Percentiles rank a stretch among this genome's conserved stretches.
Conservation (phyloP, 2,113 vertebrate genomes). For the Rhabdornis inornatus region DNA sequence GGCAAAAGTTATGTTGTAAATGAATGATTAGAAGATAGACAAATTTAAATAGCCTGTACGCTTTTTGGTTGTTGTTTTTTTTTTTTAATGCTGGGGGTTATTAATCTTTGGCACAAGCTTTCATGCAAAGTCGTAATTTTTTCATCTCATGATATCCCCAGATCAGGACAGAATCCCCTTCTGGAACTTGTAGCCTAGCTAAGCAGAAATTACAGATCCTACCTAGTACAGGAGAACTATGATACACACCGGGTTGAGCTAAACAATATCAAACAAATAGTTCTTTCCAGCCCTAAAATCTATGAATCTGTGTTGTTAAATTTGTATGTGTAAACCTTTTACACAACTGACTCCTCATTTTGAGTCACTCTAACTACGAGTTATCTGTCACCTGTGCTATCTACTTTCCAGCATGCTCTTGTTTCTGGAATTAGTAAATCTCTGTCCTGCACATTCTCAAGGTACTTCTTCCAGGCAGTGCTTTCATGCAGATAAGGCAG, state of each 20-base stretch:
- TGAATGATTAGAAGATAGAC: neutral
- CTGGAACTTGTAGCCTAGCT: neutral
- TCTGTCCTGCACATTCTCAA: neutral
- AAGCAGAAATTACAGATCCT: neutral
- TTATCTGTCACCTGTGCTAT: neutral
- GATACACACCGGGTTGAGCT: accelerated
- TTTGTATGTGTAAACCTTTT: neutral
- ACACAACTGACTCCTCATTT: neutral
- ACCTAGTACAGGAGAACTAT: neutral
- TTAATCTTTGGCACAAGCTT: neutral
- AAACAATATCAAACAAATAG: neutral
- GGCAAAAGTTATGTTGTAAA: neutral
- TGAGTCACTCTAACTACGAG: neutral
- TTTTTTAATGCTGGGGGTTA: neutral
- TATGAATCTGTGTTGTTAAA: neutral
- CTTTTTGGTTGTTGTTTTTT: no score
- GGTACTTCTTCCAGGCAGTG: neutral
- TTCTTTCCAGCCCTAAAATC: neutral
- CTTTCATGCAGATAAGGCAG: neutral
- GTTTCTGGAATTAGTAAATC: neutral
- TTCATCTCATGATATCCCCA: neutral
- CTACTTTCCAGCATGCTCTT: neutral
- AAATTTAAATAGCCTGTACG: neutral
- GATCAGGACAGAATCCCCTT: neutral
- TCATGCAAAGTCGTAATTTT: neutral